Conservation (phyloP, 2,888 invertebrate species). For the Chamaedrilus cognettii region DNA sequence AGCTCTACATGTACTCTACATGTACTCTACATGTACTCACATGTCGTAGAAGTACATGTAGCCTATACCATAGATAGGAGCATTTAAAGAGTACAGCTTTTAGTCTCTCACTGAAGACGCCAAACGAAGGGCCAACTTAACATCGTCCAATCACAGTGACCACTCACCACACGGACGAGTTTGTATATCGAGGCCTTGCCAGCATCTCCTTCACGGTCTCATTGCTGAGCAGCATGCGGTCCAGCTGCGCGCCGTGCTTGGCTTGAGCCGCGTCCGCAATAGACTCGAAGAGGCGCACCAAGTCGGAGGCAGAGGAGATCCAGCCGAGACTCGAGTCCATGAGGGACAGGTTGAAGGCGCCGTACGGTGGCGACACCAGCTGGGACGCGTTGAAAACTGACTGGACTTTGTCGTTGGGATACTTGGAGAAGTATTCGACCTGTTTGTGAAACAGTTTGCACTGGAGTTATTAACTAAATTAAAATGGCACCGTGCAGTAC, state of each 20-base stretch:
- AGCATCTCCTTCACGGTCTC: slow-evolving; percentile 25
- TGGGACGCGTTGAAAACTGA: slow-evolving; percentile 32
- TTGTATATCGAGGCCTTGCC: slow-evolving; percentile 14
- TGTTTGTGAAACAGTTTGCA: slow-evolving; percentile 5
- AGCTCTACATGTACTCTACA: too few species aligned
- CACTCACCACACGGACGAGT: slow-evolving; percentile 15
- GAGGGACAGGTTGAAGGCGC: slow-evolving; percentile 48
- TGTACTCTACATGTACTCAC: too few species aligned
- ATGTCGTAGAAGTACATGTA: too few species aligned
- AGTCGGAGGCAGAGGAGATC: slow-evolving; percentile 44
- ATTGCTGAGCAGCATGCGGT: slow-evolving; percentile 1
- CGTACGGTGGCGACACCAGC: slow-evolving; percentile 46
- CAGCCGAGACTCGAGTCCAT: slow-evolving; percentile 50
- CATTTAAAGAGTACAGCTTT: too few species aligned
- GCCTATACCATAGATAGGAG: too few species aligned
- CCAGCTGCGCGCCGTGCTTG: not conserved
- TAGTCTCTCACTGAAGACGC: too few species aligned
- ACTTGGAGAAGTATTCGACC: slow-evolving; percentile 37
- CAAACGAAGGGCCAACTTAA: too few species aligned
- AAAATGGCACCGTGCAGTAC: too few species aligned
- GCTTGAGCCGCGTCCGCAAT: slow-evolving; percentile 4
- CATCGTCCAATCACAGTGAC: too few species aligned
- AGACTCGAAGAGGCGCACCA: slow-evolving; percentile 37
- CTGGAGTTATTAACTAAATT: too few species aligned
- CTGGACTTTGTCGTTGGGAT: slow-evolving; percentile 19